Percentiles rank a stretch among this genome's conserved stretches.
These are phyloP conservation scores for Bungarus multicinctus DNA, from an alignment of 2,113 vertebrate species.

Conservation along the genomic window DNA sequence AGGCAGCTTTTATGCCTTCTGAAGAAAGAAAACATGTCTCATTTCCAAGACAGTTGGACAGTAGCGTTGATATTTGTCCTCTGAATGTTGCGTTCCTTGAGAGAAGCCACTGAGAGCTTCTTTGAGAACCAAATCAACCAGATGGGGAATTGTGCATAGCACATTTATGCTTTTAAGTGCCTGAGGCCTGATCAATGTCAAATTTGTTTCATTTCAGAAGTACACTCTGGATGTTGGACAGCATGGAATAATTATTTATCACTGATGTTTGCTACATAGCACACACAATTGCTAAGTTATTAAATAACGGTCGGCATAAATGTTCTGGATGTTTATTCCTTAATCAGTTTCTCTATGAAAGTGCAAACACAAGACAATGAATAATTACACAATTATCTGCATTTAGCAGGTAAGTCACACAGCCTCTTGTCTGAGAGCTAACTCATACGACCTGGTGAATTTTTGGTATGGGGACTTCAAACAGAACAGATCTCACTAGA, in stretches of 20 bases:
- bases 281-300: background rate
- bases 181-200: background rate
- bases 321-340: background rate
- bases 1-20: background rate
- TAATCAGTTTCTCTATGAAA: background rate
- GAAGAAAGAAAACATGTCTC: background rate
- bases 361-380: background rate
- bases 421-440: background rate
- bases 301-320: slow-evolving; percentile 35
- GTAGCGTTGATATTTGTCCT: background rate
- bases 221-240: background rate
- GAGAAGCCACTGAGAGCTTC: background rate
- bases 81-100: background rate
- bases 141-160: background rate
- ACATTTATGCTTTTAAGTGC: background rate
- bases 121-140: background rate
- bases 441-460: background rate
- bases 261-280: no score
- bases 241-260: background rate
- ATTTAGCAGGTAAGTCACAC: background rate
- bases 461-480: background rate
- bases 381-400: background rate
- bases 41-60: background rate
- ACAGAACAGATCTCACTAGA: background rate
- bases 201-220: background rate